These are phyloP conservation scores for Hartigia nigra DNA, from an alignment of 2,888 invertebrate genomes.

Conservation along the genomic window DNA sequence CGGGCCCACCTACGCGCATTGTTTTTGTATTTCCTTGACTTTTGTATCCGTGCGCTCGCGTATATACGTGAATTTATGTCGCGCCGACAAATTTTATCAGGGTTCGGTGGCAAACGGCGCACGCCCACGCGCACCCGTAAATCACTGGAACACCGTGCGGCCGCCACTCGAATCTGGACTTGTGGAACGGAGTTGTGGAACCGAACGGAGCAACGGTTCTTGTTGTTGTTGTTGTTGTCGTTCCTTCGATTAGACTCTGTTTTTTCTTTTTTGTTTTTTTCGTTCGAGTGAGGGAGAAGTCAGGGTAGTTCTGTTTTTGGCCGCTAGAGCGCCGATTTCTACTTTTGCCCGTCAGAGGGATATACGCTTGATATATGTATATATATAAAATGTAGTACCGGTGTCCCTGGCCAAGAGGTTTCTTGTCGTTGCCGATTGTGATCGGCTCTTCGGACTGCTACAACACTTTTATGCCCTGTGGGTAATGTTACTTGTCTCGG, in stretches of 20 bases:
- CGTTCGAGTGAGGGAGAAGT: background rate
- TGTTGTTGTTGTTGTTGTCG: conserved; percentile 9
- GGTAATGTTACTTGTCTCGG: conserved; percentile 12
- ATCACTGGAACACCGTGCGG: conserved; percentile 44
- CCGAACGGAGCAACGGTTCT: background rate
- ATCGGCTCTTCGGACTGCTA: conserved; percentile 25
- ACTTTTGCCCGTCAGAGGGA: conserved; percentile 10
- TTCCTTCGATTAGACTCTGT: too few species aligned
- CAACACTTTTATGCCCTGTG: conserved; percentile 11
- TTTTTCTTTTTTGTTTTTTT: conserved; percentile 15
- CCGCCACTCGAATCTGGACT: conserved; percentile 21
- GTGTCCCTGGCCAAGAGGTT: conserved; percentile 29
- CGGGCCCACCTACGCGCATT: background rate
- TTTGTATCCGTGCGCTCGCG: background rate
- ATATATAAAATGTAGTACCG: conserved; percentile 30
- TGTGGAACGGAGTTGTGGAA: conserved; percentile 9
- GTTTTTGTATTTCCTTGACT: background rate
- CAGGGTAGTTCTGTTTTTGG: conserved; percentile 18
- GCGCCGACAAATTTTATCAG: conserved; percentile 65
- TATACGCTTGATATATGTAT: background rate
- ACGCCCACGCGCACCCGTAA: conserved; percentile 60
- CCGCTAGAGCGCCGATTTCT: conserved; percentile 23
- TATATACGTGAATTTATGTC: conserved; percentile 62
- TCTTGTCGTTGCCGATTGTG: conserved; percentile 38
- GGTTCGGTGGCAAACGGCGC: conserved; percentile 63